Percentiles rank a stretch among this genome's conserved stretches.
phyloP scores from a whole-genome alignment of 2,888 invertebrate species.

The Callosobruchus maculatus region DNA sequence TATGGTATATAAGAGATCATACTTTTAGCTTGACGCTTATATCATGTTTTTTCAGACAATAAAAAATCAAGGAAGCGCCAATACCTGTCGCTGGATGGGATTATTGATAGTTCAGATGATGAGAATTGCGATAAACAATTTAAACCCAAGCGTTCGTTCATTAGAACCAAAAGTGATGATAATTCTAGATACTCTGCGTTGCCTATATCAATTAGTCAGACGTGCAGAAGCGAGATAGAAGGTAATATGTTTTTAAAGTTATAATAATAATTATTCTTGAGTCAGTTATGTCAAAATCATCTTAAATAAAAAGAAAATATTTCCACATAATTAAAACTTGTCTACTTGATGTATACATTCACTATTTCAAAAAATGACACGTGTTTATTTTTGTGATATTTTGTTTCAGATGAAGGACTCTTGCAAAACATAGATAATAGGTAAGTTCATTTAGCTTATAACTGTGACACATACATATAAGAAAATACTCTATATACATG shows the following conservation, averaged over 20 bases:
- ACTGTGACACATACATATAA: constrained; percentile 5
- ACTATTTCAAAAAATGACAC: no score
- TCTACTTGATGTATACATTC: no score
- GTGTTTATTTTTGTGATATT: no score
- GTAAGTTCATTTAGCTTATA: constrained; percentile 16
- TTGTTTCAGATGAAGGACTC: not conserved
- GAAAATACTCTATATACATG: no score
- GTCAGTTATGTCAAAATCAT: no score
- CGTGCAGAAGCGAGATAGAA: constrained; percentile 3
- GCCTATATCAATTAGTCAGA: constrained; percentile 12
- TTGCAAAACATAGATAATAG: constrained; percentile 9
- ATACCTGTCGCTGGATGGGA: constrained; percentile 16
- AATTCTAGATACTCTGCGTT: constrained; percentile 11
- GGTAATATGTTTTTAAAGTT: not conserved
- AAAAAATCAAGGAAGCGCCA: not conserved
- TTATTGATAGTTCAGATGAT: constrained; percentile 14
- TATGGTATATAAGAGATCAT: no score
- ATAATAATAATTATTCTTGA: not conserved
- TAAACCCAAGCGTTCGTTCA: not conserved
- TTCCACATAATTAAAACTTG: no score
- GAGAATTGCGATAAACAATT: not conserved
- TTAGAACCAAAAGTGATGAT: not conserved
- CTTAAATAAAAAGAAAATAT: no score
- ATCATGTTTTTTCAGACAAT: not conserved
- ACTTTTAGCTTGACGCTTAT: no score